Base-by-base conservation (phyloP, 2,888 invertebrate genomes). In the Venusia cambrica region DNA sequence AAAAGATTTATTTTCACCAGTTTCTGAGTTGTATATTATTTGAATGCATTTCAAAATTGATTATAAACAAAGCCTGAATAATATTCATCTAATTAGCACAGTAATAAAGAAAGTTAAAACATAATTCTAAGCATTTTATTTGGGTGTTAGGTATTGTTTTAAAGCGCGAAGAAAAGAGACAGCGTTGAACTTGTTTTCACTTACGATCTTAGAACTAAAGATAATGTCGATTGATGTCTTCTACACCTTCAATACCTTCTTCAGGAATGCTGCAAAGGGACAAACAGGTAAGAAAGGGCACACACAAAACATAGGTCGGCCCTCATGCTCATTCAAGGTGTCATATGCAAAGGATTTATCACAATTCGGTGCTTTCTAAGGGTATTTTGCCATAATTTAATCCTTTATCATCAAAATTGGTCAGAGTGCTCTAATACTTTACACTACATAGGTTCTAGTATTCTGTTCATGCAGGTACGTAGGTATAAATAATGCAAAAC, bases 211-310 rank as follows among this genome's bases (percentile, higher is more conserved):
- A 88, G 70, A 77, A 78, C 87, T 88, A 87, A 85, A 80, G 80
- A 80, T 75, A 38, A 73, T 72, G 79, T 78, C 65, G 80, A 65
- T 59, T 57, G 70, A 53, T 53, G 64, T 71, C 76, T 69, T 79
- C 77, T 84, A 92, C 88, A 89, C 90, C n/a, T n/a, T n/a, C 91
- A 92, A 91, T 87, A 92, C 88, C 89, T 92, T 92, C 91, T 92
- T 92, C 89, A 93, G 91, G 91, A 92, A 93, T 87, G 92, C 93
- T 93, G 91, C 63, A 91, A 91, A 84, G 60, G 76, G 63, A 84
- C 57, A 79, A 39, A 40, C 44, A 29, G 55, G 69, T 84, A 63
- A 81, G 57, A 74, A 62, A 55, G 63, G 77, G 73, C 51, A 53
- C 68, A 78, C 83, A 74, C 78, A 65, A 32, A 16, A 24, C 66